phyloP scores from a whole-genome alignment of 2,888 invertebrate species.

The Antheraea assamensis region DNA sequence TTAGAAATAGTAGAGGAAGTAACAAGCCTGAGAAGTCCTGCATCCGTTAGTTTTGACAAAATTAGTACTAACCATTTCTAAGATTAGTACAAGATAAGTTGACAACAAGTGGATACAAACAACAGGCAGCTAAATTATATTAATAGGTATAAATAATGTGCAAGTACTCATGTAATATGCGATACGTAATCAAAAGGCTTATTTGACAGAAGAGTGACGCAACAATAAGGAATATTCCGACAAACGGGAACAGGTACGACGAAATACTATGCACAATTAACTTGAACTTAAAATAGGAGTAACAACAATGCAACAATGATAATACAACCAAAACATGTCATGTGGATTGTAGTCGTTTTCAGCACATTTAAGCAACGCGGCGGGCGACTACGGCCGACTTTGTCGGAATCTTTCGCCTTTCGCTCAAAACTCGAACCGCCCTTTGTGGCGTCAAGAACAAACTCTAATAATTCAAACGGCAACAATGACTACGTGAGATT shows the following conservation, averaged over 20 bases:
- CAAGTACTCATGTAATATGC: not conserved
- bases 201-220: conserved; percentile 2
- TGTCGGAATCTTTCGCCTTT: conserved; percentile 54
- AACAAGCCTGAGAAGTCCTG: too few species aligned
- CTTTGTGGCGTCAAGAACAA: conserved; percentile 56
- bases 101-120: too few species aligned
- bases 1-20: too few species aligned
- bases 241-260: conserved; percentile 48
- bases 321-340: conserved; percentile 71
- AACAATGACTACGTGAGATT: conserved; percentile 78
- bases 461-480: conserved; percentile 72
- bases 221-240: conserved; percentile 28
- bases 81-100: too few species aligned
- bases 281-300: conserved; percentile 57
- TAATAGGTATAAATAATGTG: too few species aligned
- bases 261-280: conserved; percentile 59
- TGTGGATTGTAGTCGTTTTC: conserved; percentile 71
- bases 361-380: conserved; percentile 68
- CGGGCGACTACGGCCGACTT: conserved; percentile 59
- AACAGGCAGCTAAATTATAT: too few species aligned
- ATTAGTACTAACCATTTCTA: too few species aligned
- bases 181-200: conserved; percentile 4
- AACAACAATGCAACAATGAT: conserved; percentile 56
- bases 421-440: conserved; percentile 53
- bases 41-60: too few species aligned